Evolutionary conservation across 2,113 vertebrate genomes (phyloP), one percentile per base, ranked within the genome.

Genomic region (Callorhinus ursinus): DNA sequence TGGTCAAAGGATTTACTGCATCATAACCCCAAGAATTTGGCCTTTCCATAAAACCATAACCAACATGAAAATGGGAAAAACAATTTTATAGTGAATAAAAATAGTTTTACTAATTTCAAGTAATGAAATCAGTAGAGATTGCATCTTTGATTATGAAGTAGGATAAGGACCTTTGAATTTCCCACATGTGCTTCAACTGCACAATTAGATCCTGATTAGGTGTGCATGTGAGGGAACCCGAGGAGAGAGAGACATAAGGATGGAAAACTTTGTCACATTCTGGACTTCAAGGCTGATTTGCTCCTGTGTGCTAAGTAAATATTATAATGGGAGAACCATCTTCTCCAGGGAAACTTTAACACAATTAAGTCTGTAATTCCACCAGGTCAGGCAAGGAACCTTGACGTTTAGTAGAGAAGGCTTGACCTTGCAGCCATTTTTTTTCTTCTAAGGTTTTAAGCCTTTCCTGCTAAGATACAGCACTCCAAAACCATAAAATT

Each of bases 71-170:
- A 63, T 55, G 46, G 33, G 12, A 81, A 88, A 42, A 11, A 36
- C 36, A 16, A 13, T 4, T 51, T 87, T 80, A 33, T 0, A 85
- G 33, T 36, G 4, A 15, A 72, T 36, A 82, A 79, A 76, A 88
- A 85, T 36, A 3, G 80, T 53, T 95, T 92, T 74, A 49, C 39
- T 96, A 89, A 82, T 96, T 96, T 96, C 33, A 61, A 57, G 53
- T 79, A 82, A 93, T 83, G 59, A 82, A 88, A 92, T 81, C 59
- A 42, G 49, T 80, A 87, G n/a, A 53, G 19, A 14, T 28, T 72
- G 5, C 77, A 55, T 55, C 80, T 83, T 93, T 96, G 71, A 93
- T 85, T 95, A 33, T 67, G 15, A 91, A 67, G 46, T 59, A 65
- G 5, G 11, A 53, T 77, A 86, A 96, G 55, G 42, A 95, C 6